Percentiles rank a stretch among this genome's conserved stretches.
phyloP scores from a whole-genome alignment of 92 coral and sea anemone species.

The Muricea muricata region DNA sequence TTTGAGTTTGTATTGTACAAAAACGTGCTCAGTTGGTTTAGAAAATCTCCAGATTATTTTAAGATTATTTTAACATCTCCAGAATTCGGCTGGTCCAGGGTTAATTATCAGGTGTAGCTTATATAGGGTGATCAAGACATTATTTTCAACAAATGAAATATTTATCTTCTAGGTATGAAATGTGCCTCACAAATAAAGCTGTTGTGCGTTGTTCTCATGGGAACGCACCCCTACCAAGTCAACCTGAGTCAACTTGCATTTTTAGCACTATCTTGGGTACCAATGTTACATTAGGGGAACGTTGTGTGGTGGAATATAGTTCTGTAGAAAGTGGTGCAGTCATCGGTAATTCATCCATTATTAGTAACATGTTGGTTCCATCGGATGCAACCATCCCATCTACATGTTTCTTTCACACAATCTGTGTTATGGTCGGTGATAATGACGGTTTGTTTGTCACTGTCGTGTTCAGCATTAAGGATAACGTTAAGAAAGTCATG shows the following conservation, averaged over 20 bases:
- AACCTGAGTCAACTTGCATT: slow-evolving; percentile 67
- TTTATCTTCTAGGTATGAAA: slow-evolving; percentile 68
- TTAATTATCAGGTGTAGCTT: too few species aligned
- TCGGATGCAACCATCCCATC: slow-evolving; percentile 71
- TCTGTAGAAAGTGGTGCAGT: slow-evolving; percentile 67
- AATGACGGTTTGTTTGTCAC: slow-evolving; percentile 81
- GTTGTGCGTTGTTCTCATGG: not conserved
- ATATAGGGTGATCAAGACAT: too few species aligned
- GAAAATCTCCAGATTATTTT: too few species aligned
- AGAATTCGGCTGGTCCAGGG: too few species aligned
- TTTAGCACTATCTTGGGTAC: slow-evolving; percentile 74
- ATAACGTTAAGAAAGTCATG: slow-evolving; percentile 76
- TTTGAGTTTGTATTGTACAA: too few species aligned
- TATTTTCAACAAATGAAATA: too few species aligned
- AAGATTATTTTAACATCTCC: too few species aligned
- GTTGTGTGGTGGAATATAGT: slow-evolving; percentile 87
- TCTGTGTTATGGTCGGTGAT: slow-evolving; percentile 73
- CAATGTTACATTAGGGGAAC: slow-evolving; percentile 70
- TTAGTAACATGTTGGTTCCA: slow-evolving; percentile 83
- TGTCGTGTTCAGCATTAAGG: slow-evolving; percentile 80
- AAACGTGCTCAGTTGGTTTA: too few species aligned
- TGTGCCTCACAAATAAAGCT: slow-evolving; percentile 27
- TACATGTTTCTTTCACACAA: slow-evolving; percentile 78
- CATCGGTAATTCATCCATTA: slow-evolving; percentile 76
- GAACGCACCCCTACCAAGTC: not conserved